phyloP scores from a whole-genome alignment of 1,140 invertebrate genomes.

The Drosophila tsacasi region DNA sequence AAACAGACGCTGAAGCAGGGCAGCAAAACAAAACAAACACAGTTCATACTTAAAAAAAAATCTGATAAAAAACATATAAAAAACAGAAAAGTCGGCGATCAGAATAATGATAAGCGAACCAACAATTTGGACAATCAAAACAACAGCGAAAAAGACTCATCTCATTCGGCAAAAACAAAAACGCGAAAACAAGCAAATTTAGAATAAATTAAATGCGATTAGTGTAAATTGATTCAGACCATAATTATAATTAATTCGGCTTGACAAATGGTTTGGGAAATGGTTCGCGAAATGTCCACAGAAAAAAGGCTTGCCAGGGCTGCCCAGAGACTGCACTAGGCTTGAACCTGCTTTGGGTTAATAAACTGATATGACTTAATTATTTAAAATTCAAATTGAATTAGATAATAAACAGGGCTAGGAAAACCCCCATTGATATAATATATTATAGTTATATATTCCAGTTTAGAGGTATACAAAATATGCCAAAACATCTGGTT shows the following conservation, averaged over 20 bases:
- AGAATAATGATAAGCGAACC: constrained; percentile 37
- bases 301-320: constrained; percentile 14
- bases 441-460: not conserved
- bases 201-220: constrained; percentile 45
- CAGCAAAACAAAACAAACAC: constrained; percentile 30
- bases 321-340: not conserved
- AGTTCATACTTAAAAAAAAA: not conserved
- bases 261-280: constrained; percentile 40
- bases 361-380: not conserved
- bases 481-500: not conserved
- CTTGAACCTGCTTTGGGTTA: not conserved
- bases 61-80: not conserved
- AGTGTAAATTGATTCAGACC: constrained; percentile 35
- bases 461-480: not conserved
- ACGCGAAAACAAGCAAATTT: constrained; percentile 6
- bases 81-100: constrained; percentile 12
- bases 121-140: constrained; percentile 55
- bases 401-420: not conserved
- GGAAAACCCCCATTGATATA: not conserved
- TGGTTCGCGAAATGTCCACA: constrained; percentile 11
- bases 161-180: constrained; percentile 21
- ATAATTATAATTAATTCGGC: constrained; percentile 44
- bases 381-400: not conserved
- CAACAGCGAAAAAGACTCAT: constrained; percentile 16
- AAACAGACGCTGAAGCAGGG: constrained; percentile 1